phyloP scores from a whole-genome alignment of 2,797 vertebrate species.

The Myotis findleyi region DNA sequence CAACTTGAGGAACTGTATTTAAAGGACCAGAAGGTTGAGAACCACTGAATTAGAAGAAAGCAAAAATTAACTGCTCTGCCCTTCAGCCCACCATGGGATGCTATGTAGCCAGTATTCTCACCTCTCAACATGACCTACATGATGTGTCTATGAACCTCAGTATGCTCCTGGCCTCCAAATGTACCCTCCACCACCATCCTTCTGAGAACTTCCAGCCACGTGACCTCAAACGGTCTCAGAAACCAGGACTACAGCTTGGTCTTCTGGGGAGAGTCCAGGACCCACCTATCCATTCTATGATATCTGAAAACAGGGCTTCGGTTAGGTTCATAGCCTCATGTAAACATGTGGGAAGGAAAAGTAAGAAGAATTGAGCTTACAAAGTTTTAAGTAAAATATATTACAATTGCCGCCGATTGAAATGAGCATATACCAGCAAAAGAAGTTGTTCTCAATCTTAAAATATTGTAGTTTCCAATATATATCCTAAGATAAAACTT shows the following conservation, averaged over 20 bases:
- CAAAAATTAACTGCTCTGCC: not conserved
- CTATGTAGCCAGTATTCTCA: not conserved
- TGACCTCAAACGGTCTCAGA: not conserved
- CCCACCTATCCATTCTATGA: not conserved
- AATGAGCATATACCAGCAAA: conserved; percentile 35
- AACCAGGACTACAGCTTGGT: not conserved
- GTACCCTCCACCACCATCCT: not conserved
- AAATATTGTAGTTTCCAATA: conserved; percentile 45
- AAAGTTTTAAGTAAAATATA: not conserved
- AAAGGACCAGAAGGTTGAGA: too few species aligned
- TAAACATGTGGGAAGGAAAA: not conserved
- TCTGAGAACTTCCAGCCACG: not conserved
- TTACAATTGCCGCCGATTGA: not conserved
- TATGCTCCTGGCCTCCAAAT: not conserved
- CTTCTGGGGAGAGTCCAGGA: not conserved
- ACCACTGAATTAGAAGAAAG: not conserved
- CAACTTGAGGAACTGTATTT: too few species aligned
- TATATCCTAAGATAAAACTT: not conserved
- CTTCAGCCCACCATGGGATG: rapidly evolving
- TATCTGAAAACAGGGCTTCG: not conserved
- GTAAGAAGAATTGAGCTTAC: not conserved
- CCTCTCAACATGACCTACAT: too few species aligned
- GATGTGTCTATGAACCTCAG: not conserved
- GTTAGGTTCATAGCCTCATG: not conserved
- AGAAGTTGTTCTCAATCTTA: conserved; percentile 41